These are phyloP conservation scores for Sycophaga agraensis DNA, from an alignment of 1,140 invertebrate species.

Conservation along the genomic window DNA sequence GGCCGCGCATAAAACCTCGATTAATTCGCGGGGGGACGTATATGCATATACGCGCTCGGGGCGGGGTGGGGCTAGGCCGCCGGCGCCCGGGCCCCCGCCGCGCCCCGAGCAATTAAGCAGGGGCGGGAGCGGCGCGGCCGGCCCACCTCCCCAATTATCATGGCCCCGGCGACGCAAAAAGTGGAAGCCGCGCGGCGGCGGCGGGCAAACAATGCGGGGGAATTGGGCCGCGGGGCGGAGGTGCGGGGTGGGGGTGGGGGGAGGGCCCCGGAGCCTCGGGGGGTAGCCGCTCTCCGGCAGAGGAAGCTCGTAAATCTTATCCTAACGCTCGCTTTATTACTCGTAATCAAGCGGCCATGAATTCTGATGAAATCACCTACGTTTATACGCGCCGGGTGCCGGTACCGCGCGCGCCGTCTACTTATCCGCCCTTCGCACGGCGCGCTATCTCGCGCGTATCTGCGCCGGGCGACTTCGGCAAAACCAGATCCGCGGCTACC, in stretches of 20 bases:
- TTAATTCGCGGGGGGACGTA: too few relatives aligned
- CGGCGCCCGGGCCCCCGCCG: too few relatives aligned
- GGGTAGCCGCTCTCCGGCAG: background rate
- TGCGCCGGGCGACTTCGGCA: background rate
- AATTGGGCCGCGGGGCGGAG: background rate
- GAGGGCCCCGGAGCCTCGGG: background rate
- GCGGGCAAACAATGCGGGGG: background rate
- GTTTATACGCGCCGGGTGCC: conserved; percentile 34
- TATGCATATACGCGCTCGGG: too few relatives aligned
- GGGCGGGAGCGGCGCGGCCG: background rate
- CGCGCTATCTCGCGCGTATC: conserved; percentile 12
- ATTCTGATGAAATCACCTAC: conserved; percentile 55
- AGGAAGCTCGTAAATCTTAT: conserved; percentile 53
- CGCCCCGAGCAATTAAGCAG: too few relatives aligned
- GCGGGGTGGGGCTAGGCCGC: too few relatives aligned
- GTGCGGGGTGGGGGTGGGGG: conserved; percentile 4
- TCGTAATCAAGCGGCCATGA: conserved; percentile 57
- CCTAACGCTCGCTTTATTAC: conserved; percentile 56
- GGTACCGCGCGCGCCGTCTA: conserved; percentile 37
- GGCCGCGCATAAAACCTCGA: too few relatives aligned
- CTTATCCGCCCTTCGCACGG: conserved; percentile 41
- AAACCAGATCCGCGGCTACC: conserved; percentile 4
- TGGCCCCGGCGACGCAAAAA: too few relatives aligned
- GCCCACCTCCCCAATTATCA: too few relatives aligned
- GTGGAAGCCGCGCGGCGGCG: background rate